Evolutionary conservation across 2,888 invertebrate species (phyloP), one percentile per base, ranked within the genome.

Genomic region (Dorcus hopei): DNA sequence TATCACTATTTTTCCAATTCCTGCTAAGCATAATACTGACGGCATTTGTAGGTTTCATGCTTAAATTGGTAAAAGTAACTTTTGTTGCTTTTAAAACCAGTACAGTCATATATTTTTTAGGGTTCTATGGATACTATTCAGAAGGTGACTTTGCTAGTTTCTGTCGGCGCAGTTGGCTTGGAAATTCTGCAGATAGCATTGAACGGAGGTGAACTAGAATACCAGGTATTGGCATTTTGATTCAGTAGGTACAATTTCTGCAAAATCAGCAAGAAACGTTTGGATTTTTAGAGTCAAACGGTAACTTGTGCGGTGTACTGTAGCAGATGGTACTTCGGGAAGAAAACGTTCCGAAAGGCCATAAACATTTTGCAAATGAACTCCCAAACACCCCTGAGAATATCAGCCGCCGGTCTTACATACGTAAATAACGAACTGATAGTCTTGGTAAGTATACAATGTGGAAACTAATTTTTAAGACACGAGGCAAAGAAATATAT

Each of bases 311-410:
- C 62, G 7, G 57, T 39, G 48, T 58, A 56, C n/a, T 23, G 54
- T 9, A 52, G 51, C 26, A 47, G 61, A 9, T 62, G 62, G 62
- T 61, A 60, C 39, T 61, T 61, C 51, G 56, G 58, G 14, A 52
- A 54, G 39, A 48, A 40, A 43, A 1, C 48, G 1, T 52, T 61
- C 14, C 50, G 53, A 38, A 52, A 49, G 16, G 58, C 52, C 16
- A 23, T 62, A 9, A 33, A 23, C 5, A 54, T 62, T 14, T 16
- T 61, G 16, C 58, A 47, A 43, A 45, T 58, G 52, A 60, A 52
- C 16, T 48, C 62, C 1, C 60, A 62, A 33, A 56, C 54, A 33
- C 38, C 19, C 9, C 51, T 60, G 38, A 23, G 38, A 39, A 38
- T 62, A 40, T 53, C 60, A 26, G 62, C 62, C 4, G 14, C 52